A percentile compares a stretch with the other conserved stretches of the same genome.
These are phyloP conservation scores for Plagiodera versicolora DNA, from an alignment of 2,888 invertebrate species.

Conservation along the genomic window DNA sequence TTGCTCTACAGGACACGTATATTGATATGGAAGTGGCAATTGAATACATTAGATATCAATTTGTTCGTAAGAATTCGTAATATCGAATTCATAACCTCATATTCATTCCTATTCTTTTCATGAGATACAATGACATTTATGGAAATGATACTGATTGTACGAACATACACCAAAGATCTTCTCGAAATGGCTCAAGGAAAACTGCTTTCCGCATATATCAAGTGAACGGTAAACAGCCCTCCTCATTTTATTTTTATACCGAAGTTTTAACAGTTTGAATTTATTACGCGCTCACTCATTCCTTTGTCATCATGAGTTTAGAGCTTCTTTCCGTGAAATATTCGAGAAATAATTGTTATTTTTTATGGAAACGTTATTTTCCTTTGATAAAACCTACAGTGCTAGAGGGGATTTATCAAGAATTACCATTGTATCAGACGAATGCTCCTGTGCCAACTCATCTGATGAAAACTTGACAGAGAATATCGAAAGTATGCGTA, in stretches of 20 bases:
- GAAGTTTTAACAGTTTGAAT: conserved; percentile 33
- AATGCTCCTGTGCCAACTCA: conserved; percentile 1
- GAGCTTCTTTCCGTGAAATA: conserved; percentile 22
- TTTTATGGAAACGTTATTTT: conserved; percentile 22
- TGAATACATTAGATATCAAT: no score
- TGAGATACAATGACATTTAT: conserved; percentile 37
- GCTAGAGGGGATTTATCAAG: conserved; percentile 11
- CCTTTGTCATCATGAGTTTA: conserved; percentile 28
- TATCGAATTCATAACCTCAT: no score
- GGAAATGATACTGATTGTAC: conserved; percentile 40
- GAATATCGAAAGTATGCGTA: not conserved
- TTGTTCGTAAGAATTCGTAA: no score
- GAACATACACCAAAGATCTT: conserved; percentile 41
- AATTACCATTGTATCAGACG: conserved; percentile 10
- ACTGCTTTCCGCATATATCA: conserved; percentile 40
- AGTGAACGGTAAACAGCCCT: conserved; percentile 33
- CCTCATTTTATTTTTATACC: conserved; percentile 32
- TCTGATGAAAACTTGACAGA: conserved; percentile 3
- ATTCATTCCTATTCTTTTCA: no score
- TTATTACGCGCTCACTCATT: conserved; percentile 27
- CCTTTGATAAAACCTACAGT: conserved; percentile 21
- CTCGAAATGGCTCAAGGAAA: conserved; percentile 38
- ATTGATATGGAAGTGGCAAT: no score
- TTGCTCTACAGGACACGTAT: no score
- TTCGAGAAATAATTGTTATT: conserved; percentile 22